Evolutionary conservation across 2,113 vertebrate genomes (phyloP), one percentile per base, ranked within the genome.

Genomic region (Phyllopteryx taeniolatus): DNA sequence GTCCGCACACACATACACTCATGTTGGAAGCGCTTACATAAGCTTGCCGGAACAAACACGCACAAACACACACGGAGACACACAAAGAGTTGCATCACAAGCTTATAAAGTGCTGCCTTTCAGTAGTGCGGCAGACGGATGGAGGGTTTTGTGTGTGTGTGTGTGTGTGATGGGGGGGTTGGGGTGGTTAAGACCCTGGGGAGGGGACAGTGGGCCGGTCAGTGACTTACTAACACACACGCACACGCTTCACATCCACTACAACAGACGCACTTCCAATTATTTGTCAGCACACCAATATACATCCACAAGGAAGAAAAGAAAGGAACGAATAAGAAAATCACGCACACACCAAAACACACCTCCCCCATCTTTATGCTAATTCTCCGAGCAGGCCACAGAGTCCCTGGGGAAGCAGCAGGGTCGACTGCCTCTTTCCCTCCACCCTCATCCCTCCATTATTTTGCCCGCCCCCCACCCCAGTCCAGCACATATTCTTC

Each of bases 361-460:
- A 78, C 86, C 75, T 74, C 82, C 83, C 84, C 88, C 79, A 74
- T 76, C 81, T 87, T 89, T 92, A 93, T 94, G 93, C 87, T 91
- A 93, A 94, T 93, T 91, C 71, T 80, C 82, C 81, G 88, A 91
- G 84, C 92, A 90, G 91, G 87, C 90, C 91, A 88, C 89, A 31
- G 83, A 89, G 85, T 93, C 91, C 89, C 91, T 77, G 72, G 91
- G 89, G 93, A 82, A 79, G 80, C 70, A 88, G 85, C 77, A 67
- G 89, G 88, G 88, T 91, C 83, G 86, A 69, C 87, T 85, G 74
- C 79, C 77, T 84, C 82, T 72, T 70, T 75, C 82, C 72, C 74
- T 85, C 83, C 77, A 75, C 56, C 77, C 75, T 73, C 43, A 57
- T 74, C 68, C 64, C 47, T n/a, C 61, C 74, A 63, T 79, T 69